These are phyloP conservation scores for Microcebus ravelobensis DNA, from an alignment of 2,113 vertebrate genomes.

Conservation along the genomic window DNA sequence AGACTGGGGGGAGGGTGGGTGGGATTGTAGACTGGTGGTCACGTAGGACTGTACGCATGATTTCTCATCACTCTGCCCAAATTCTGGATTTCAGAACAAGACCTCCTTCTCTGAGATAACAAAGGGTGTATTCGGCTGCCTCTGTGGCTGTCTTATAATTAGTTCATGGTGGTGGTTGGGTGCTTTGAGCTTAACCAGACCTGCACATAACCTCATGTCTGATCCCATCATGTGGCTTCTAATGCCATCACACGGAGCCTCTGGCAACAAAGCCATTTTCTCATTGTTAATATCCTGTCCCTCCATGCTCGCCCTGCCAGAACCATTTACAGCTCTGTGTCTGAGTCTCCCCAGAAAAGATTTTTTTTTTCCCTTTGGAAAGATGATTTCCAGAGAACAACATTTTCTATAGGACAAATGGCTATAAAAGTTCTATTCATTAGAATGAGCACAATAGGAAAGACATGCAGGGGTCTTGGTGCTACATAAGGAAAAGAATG, in stretches of 20 bases:
- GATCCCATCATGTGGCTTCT: conserved; percentile 70
- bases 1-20: neutral
- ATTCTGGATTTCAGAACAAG: neutral
- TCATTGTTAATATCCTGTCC: conserved; percentile 65
- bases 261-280: conserved; percentile 72
- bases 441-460: neutral
- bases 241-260: conserved; percentile 59
- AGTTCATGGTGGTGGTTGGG: neutral
- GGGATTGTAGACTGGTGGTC: fast-evolving
- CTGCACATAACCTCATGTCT: conserved; percentile 26
- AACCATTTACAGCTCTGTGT: conserved; percentile 50
- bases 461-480: neutral
- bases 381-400: conserved; percentile 63
- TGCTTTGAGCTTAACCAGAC: conserved; percentile 73
- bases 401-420: neutral
- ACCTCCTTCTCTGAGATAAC: neutral
- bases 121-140: neutral
- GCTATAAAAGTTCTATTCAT: neutral
- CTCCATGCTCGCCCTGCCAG: conserved; percentile 64
- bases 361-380: neutral
- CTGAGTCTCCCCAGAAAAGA: conserved; percentile 68
- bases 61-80: neutral
- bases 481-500: neutral
- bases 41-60: neutral
- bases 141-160: neutral